Conservation (phyloP, 1,140 invertebrate species). For the Lepidurus couesii region DNA sequence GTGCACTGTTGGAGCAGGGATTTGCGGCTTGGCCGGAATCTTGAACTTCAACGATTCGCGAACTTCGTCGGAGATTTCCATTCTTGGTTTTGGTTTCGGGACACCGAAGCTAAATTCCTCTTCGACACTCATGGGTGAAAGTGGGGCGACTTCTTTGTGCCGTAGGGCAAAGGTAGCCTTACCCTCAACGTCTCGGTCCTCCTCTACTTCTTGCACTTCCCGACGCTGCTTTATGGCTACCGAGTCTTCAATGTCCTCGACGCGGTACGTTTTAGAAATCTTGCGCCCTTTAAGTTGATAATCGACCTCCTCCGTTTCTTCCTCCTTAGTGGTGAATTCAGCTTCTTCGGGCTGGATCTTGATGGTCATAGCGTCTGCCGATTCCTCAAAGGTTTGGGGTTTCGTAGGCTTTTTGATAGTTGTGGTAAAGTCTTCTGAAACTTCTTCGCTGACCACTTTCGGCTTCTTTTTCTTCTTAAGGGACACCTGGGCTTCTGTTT, state of each 20-base stretch:
- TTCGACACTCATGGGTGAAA: constrained; percentile 39
- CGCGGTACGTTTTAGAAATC: constrained; percentile 34
- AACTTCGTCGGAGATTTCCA: constrained; percentile 37
- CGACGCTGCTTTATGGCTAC: constrained; percentile 39
- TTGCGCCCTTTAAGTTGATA: neutral
- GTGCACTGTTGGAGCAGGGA: constrained; percentile 36
- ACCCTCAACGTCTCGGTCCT: constrained; percentile 37
- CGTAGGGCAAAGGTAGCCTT: constrained; percentile 25
- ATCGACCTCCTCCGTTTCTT: constrained; percentile 50
- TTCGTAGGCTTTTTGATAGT: constrained; percentile 53
- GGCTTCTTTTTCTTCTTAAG: constrained; percentile 27
- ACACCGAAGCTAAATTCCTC: constrained; percentile 40
- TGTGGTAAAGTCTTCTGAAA: constrained; percentile 52
- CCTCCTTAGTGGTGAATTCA: constrained; percentile 64
- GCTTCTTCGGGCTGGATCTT: constrained; percentile 44
- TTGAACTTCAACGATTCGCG: constrained; percentile 37
- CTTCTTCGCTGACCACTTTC: constrained; percentile 39
- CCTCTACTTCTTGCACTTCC: constrained; percentile 39
- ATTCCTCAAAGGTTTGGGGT: constrained; percentile 31
- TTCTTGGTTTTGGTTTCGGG: constrained; percentile 37
- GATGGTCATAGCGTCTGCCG: neutral
- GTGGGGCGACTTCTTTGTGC: constrained; percentile 37
- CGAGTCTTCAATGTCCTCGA: constrained; percentile 37
- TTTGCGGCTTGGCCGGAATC: constrained; percentile 37
- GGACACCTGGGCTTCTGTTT: constrained; percentile 19